These are phyloP conservation scores for Siniperca chuatsi DNA, from an alignment of 2,113 vertebrate species.

Conservation along the genomic window DNA sequence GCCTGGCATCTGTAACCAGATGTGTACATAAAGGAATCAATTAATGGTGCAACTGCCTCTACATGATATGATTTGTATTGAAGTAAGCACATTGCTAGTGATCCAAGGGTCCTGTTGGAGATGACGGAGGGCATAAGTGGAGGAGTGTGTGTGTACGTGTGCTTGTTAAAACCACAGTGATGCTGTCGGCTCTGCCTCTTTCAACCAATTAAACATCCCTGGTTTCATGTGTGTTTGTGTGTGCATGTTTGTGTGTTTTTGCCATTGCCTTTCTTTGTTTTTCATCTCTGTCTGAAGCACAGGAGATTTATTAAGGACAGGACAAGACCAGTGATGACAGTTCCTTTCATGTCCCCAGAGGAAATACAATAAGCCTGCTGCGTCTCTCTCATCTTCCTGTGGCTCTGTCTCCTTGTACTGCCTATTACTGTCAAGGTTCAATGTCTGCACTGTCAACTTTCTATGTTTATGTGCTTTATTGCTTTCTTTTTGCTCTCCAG, in stretches of 20 bases:
- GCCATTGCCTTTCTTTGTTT: conserved; percentile 54
- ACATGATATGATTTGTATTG: conserved; percentile 25
- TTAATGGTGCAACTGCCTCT: conserved; percentile 25
- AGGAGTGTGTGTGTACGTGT: neutral
- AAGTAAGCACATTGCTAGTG: conserved; percentile 6
- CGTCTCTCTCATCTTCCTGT: conserved; percentile 64
- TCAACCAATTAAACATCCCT: conserved; percentile 65
- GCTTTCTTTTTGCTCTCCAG: conserved; percentile 25
- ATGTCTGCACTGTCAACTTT: conserved; percentile 59
- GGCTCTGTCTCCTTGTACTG: conserved; percentile 63
- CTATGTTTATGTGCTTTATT: conserved; percentile 40
- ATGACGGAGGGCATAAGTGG: conserved; percentile 6
- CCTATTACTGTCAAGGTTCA: conserved; percentile 75
- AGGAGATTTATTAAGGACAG: conserved; percentile 69
- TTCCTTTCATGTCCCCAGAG: conserved; percentile 73
- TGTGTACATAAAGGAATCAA: conserved; percentile 52
- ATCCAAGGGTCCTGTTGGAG: conserved; percentile 26
- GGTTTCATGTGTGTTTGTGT: conserved; percentile 44
- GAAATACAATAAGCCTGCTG: conserved; percentile 64
- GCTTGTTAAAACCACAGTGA: conserved; percentile 43
- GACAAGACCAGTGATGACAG: conserved; percentile 75
- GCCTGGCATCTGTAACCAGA: conserved; percentile 45
- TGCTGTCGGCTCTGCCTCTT: conserved; percentile 38
- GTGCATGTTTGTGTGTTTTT: conserved; percentile 29
- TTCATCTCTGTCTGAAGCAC: conserved; percentile 62